Percentiles rank a stretch among this genome's conserved stretches.
Conservation (phyloP, 2,888 invertebrate species). For the Bimastos eiseni region DNA sequence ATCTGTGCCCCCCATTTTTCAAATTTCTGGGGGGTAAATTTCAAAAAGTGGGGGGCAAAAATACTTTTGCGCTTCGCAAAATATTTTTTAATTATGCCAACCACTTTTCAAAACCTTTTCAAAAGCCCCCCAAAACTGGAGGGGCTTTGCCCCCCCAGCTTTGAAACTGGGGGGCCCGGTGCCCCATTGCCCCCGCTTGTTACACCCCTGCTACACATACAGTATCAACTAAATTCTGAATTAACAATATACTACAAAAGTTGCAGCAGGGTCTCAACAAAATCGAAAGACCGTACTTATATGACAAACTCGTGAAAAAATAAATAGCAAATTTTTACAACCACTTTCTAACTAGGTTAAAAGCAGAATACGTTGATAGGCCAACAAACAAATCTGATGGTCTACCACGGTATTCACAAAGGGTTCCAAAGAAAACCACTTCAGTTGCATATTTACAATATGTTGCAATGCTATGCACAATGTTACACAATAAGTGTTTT, state of each 20-base stretch:
- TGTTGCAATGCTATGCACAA: not conserved
- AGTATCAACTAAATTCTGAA: not conserved
- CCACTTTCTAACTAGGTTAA: not conserved
- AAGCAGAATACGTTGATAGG: not conserved
- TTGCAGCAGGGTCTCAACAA: not conserved
- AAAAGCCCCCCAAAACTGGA: no score
- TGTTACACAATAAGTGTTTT: no score
- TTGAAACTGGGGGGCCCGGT: no score
- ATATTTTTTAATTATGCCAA: no score
- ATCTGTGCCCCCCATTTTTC: no score
- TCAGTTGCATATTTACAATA: not conserved
- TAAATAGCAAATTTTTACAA: not conserved
- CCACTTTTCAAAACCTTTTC: no score
- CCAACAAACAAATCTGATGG: not conserved
- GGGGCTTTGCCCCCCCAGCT: no score
- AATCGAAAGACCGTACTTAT: not conserved
- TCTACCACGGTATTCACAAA: not conserved
- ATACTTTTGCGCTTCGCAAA: no score
- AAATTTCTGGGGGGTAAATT: no score
- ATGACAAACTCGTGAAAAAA: not conserved
- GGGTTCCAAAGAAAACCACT: not conserved
- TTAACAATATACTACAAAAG: not conserved
- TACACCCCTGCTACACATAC: slow-evolving; percentile 7
- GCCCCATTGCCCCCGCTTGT: no score
- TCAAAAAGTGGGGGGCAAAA: no score